A percentile compares a stretch with the other conserved stretches of the same genome.
phyloP scores from a whole-genome alignment of 1,140 invertebrate genomes.

The Anastrepha obliqua region DNA sequence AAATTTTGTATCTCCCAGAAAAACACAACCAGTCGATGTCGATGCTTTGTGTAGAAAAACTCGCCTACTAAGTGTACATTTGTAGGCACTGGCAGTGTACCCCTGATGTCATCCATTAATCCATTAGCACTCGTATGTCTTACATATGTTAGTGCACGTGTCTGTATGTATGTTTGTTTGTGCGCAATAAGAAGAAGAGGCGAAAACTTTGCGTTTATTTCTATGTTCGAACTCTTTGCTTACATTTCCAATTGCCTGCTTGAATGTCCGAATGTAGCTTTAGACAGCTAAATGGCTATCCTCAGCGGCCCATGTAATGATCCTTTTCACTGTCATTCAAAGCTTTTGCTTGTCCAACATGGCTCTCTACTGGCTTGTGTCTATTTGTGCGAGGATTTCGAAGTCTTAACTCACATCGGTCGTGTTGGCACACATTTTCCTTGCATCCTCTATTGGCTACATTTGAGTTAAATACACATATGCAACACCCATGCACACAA shows the following conservation, averaged over 20 bases:
- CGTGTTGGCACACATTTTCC: neutral
- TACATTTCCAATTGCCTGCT: neutral
- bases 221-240: neutral
- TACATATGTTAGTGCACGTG: neutral
- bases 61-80: neutral
- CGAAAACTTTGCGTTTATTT: neutral
- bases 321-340: constrained; percentile 11
- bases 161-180: neutral
- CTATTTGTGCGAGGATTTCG: neutral
- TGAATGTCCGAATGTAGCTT: neutral
- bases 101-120: neutral
- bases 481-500: too few species aligned
- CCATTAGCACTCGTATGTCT: neutral
- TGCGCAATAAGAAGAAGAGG: neutral
- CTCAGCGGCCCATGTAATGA: neutral
- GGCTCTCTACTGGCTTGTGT: neutral
- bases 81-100: neutral
- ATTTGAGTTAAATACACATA: neutral
- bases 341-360: neutral
- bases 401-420: neutral
- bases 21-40: neutral
- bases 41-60: neutral
- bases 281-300: constrained; percentile 3
- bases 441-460: neutral
- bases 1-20: too few species aligned